Percentiles rank a stretch among this genome's conserved stretches.
These are phyloP conservation scores for Urocyon cinereoargenteus DNA, from an alignment of 2,797 vertebrate genomes.

Conservation along the genomic window DNA sequence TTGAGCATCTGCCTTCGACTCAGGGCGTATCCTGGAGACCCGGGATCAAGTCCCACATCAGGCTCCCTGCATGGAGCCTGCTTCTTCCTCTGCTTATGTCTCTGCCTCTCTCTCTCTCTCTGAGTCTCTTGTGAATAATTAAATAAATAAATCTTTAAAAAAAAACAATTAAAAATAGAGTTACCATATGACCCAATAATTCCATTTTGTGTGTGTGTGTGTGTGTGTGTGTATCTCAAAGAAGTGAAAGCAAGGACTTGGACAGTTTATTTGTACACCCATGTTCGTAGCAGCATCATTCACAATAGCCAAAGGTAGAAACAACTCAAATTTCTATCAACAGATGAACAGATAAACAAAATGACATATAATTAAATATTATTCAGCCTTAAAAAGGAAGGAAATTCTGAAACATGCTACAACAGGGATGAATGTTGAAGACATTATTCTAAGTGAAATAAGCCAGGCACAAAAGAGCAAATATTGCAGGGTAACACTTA, in stretches of 20 bases:
- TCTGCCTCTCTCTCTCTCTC: no score
- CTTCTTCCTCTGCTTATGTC: no score
- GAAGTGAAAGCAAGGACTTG: not conserved
- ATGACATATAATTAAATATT: not conserved
- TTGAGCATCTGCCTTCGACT: no score
- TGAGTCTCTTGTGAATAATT: no score
- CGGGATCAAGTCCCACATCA: no score
- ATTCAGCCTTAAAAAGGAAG: constrained; percentile 25
- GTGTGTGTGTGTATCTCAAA: not conserved
- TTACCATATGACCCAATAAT: not conserved
- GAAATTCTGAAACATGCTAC: not conserved
- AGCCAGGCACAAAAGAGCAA: not conserved
- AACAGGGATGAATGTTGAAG: not conserved
- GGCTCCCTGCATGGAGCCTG: no score
- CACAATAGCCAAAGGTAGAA: not conserved
- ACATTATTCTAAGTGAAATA: not conserved
- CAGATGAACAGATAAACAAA: not conserved
- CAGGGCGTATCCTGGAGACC: no score
- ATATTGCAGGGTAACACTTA: not conserved
- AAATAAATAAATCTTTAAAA: no score
- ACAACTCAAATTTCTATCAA: not conserved
- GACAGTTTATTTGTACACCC: not conserved
- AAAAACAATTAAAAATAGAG: constrained; percentile 1
- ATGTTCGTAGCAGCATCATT: not conserved
- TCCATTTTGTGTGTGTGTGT: not conserved